phyloP scores from a whole-genome alignment of 2,113 vertebrate genomes.

The Melanostigma gelatinosum region DNA sequence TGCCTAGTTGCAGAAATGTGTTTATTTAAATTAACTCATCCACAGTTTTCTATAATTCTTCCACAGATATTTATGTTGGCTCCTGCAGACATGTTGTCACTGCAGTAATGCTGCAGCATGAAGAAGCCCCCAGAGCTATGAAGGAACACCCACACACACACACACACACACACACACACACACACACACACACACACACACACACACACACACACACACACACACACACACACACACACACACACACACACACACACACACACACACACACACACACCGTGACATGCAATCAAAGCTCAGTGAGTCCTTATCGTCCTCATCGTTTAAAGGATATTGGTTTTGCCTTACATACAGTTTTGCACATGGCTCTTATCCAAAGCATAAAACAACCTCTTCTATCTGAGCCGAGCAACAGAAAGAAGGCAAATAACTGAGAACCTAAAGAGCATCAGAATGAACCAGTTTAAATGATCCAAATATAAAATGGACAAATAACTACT shows the following conservation, averaged over 20 bases:
- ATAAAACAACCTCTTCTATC: not conserved
- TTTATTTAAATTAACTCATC: not conserved
- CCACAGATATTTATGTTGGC: not conserved
- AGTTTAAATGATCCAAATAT: not conserved
- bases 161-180: too few relatives aligned
- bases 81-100: not conserved
- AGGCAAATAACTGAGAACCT: not conserved
- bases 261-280: too few relatives aligned
- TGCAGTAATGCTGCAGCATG: not conserved
- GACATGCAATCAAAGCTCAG: not conserved
- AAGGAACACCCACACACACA: not conserved
- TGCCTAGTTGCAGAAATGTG: not conserved
- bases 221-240: not conserved
- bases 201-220: not conserved
- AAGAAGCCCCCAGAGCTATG: not conserved
- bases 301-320: not conserved
- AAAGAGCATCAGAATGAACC: not conserved
- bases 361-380: not conserved
- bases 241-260: not conserved
- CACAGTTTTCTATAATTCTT: not conserved
- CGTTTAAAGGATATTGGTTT: constrained; percentile 2
- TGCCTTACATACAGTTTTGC: not conserved
- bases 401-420: not conserved
- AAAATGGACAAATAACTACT: not conserved
- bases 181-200: too few relatives aligned